Conservation (phyloP, 2,797 vertebrate species). For the Bovichtus variegatus region DNA sequence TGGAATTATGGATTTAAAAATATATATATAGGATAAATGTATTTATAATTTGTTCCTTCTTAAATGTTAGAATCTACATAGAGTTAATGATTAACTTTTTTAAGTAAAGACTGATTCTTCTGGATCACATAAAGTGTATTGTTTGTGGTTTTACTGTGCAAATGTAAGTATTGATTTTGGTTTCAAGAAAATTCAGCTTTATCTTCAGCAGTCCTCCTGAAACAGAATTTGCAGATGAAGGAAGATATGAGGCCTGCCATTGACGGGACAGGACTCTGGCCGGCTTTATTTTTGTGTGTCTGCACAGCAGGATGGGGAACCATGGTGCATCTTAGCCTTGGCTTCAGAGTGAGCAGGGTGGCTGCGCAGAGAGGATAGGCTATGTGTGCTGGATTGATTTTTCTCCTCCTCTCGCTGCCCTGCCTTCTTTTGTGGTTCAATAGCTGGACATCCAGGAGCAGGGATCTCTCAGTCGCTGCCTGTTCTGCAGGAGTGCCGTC, state of each 20-base stretch:
- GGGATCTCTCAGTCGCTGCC: constrained; percentile 91
- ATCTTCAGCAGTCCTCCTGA: constrained; percentile 9
- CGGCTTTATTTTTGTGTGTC: constrained; percentile 42
- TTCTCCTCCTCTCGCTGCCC: constrained; percentile 86
- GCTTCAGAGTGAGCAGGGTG: constrained; percentile 61
- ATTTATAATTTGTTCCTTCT: background rate
- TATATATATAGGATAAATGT: background rate
- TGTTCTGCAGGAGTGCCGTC: constrained; percentile 87
- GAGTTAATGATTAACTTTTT: background rate
- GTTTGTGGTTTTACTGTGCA: constrained; percentile 24
- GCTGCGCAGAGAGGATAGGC: constrained; percentile 83
- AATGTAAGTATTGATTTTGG: constrained; percentile 15
- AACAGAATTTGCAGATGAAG: constrained; percentile 26
- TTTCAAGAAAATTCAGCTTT: constrained; percentile 22
- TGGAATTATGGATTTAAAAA: background rate
- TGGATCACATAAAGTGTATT: constrained; percentile 4
- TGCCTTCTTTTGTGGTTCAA: constrained; percentile 92
- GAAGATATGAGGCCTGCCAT: constrained; percentile 41
- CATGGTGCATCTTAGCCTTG: constrained; percentile 53
- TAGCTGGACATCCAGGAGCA: constrained; percentile 93
- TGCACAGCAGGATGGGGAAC: constrained; percentile 35
- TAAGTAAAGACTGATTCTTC: constrained; percentile 25
- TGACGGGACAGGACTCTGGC: constrained; percentile 31
- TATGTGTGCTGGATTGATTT: constrained; percentile 93
- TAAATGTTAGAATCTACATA: background rate